Evolutionary conservation across 2,797 vertebrate genomes (phyloP).

Genomic region (Cheirogaleus major): DNA sequence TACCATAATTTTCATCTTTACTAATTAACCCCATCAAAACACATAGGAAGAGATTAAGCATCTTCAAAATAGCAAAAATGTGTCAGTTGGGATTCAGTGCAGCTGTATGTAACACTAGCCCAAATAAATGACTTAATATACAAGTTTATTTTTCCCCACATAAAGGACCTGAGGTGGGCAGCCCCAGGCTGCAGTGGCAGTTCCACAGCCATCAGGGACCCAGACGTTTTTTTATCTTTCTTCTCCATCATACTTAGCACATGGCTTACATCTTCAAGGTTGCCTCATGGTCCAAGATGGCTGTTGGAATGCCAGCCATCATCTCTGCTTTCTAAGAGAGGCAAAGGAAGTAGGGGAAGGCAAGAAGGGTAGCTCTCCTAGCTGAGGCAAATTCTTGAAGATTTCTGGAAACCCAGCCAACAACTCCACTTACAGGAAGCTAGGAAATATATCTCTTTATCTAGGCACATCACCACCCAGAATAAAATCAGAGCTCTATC

Average conservation of each 20-base stretch:
- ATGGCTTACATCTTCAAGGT: not conserved
- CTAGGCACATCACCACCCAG: not conserved
- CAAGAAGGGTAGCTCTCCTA: not conserved
- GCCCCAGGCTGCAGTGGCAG: not conserved
- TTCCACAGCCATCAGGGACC: not conserved
- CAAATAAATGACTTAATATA: not conserved
- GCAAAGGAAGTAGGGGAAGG: not conserved
- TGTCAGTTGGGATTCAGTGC: not conserved
- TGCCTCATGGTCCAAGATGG: not conserved
- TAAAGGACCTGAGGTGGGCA: not conserved
- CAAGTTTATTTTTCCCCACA: not conserved
- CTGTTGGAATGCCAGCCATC: not conserved
- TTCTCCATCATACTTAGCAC: not conserved
- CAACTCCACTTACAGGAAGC: not conserved
- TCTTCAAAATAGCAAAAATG: not conserved
- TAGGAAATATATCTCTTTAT: not conserved
- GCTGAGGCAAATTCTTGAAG: not conserved
- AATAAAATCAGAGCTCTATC: not conserved
- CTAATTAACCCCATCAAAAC: not conserved
- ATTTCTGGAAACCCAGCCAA: not conserved
- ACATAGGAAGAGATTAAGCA: not conserved
- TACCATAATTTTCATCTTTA: not conserved
- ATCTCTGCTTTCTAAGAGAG: not conserved
- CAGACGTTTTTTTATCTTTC: not conserved
- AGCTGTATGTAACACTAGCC: not conserved